Evolutionary conservation across 2,113 vertebrate genomes (phyloP).

Genomic region (Myiagra hebetior): DNA sequence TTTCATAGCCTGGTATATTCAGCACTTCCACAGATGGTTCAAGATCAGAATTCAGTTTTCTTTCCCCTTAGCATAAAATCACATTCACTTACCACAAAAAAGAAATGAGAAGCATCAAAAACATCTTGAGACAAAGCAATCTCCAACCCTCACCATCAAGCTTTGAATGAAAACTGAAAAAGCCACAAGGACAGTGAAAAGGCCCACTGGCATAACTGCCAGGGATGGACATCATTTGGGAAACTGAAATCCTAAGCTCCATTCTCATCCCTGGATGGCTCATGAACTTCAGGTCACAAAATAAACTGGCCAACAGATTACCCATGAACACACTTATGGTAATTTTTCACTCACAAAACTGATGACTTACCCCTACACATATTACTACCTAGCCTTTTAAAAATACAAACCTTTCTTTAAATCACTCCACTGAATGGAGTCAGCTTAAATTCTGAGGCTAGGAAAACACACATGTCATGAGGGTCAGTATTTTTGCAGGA

Average conservation of each 20-base stretch:
- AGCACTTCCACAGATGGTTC: neutral
- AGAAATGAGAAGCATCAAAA: neutral
- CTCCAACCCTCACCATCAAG: neutral
- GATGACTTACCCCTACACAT: neutral
- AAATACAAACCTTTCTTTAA: neutral
- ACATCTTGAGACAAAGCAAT: neutral
- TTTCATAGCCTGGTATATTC: neutral
- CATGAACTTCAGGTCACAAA: neutral
- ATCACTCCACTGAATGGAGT: neutral
- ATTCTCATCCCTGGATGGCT: neutral
- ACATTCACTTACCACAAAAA: neutral
- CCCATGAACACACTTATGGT: accelerated
- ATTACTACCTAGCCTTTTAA: neutral
- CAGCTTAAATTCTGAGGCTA: neutral
- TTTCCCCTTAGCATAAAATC: neutral
- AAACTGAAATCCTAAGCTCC: neutral
- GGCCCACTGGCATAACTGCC: neutral
- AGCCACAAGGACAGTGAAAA: neutral
- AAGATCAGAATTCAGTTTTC: neutral
- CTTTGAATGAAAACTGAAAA: neutral
- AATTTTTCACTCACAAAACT: neutral
- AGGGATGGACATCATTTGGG: neutral
- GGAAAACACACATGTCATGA: neutral
- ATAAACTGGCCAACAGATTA: neutral
- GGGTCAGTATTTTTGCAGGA: neutral